These are phyloP conservation scores for Pelochelys cantorii DNA, from an alignment of 2,797 vertebrate genomes.

Conservation along the genomic window DNA sequence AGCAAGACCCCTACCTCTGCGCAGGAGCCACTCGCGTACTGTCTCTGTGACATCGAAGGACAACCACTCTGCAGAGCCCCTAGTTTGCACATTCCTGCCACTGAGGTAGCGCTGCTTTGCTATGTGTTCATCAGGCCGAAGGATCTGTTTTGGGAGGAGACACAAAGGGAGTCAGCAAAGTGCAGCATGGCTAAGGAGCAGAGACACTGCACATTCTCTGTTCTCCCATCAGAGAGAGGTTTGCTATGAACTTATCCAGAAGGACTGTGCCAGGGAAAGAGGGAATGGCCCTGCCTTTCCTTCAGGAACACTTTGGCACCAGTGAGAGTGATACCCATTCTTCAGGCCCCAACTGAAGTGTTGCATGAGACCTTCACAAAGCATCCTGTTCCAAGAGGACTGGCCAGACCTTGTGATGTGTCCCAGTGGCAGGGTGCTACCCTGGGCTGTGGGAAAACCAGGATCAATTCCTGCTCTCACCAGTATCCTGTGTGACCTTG, in stretches of 20 bases:
- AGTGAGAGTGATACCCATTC: background rate
- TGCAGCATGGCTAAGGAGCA: background rate
- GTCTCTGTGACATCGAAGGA: conserved; percentile 97
- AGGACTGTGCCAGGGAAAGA: background rate
- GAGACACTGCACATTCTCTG: background rate
- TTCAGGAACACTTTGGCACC: background rate
- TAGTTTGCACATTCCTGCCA: conserved; percentile 94
- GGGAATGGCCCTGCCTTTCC: background rate
- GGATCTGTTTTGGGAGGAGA: conserved; percentile 84
- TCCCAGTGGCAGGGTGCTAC: background rate
- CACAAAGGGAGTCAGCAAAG: conserved; percentile 15
- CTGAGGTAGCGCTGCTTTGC: conserved; percentile 96
- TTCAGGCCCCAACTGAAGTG: background rate
- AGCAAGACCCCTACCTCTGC: conserved; percentile 86
- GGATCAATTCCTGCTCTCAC: background rate
- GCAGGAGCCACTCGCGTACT: conserved; percentile 95
- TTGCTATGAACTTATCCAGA: background rate
- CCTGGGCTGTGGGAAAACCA: background rate
- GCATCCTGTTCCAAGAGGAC: background rate
- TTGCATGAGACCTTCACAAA: background rate
- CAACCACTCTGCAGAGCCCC: conserved; percentile 93
- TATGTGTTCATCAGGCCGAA: conserved; percentile 93
- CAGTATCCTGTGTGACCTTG: background rate
- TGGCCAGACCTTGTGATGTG: background rate
- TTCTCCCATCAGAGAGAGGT: background rate